Base-by-base conservation (phyloP, 2,797 vertebrate species). In the Melanotaenia boesemani region DNA sequence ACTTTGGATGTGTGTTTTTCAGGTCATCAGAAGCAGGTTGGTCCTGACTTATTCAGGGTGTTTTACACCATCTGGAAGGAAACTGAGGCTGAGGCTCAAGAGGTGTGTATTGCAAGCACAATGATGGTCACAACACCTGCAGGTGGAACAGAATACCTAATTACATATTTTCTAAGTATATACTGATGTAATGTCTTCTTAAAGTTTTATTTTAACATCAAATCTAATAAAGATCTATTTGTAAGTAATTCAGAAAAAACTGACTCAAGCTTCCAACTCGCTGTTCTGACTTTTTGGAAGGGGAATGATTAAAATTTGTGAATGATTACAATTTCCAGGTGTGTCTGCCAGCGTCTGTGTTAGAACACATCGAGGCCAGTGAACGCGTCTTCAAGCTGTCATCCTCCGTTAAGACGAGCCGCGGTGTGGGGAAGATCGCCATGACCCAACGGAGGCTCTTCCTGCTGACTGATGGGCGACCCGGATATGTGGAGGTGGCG, bases 1-100 rank as follows among this genome's bases (percentile, higher is more conserved):
- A n/a, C 41, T 18, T 16, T 5, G 9, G 63, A 26, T 74, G 36
- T 71, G 36, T 78, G 16, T 79, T 16, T 83, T 65, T 76, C 72
- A 99, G 98, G 97, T 56, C 97, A 97, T 48, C 96, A 98, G 94
- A 99, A 98, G 85, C 97, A 98, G 84, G 96, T 99, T 0, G 95
- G 96, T 72, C 98, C 98, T 0, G 97, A 99, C 39, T 94, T 96
- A 2, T 99, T 99, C 90, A 85, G 90, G 66, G 95, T 97, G 26
- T 99, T 99, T 92, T 99, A 99, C 92, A 97, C 94, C 79, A 97
- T 96, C 92, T 99, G 98, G 98, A 99, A 99, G 85, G 98, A 99
- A 88, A 97, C 97, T 0, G 97, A 99, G 81, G 94, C 96, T 0
- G 97, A 97, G 81, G 97, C 97, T 0, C 97, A 97, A 64, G 97